Conservation (phyloP, 2,888 invertebrate species). For the Xylocampa areola region DNA sequence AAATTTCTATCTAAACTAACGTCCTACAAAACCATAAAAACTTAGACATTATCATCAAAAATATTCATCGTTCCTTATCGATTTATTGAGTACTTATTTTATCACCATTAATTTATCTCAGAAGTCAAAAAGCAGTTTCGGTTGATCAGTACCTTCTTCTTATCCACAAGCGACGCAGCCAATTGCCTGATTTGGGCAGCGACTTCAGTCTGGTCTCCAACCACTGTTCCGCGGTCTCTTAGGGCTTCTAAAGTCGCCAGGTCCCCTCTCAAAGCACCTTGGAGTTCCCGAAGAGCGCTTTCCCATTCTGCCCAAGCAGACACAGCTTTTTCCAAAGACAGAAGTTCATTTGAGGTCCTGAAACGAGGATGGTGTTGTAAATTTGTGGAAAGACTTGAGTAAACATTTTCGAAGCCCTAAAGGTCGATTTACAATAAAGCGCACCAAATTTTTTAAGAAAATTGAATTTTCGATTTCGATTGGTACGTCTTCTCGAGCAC, state of each 20-base stretch:
- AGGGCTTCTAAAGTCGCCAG: slow-evolving; percentile 80
- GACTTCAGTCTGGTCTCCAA: slow-evolving; percentile 90
- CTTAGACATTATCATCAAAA: too few species aligned
- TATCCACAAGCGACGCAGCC: slow-evolving; percentile 89
- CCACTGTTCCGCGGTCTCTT: slow-evolving; percentile 89
- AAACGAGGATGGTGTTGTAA: slow-evolving; percentile 52
- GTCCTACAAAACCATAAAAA: too few species aligned
- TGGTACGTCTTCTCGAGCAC: too few species aligned
- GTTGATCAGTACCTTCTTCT: slow-evolving; percentile 78
- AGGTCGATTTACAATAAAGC: too few species aligned
- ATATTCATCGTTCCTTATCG: too few species aligned
- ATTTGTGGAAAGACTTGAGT: neutral
- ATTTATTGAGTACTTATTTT: too few species aligned
- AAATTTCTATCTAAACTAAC: too few species aligned
- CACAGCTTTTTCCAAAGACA: slow-evolving; percentile 92
- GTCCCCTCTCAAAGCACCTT: slow-evolving; percentile 93
- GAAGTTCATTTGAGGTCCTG: slow-evolving; percentile 93
- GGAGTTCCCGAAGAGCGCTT: slow-evolving; percentile 93
- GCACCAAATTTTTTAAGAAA: too few species aligned
- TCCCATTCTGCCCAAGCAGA: slow-evolving; percentile 94
- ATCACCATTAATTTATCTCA: too few species aligned
- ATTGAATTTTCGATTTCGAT: too few species aligned
- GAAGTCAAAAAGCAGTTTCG: neutral
- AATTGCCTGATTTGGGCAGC: slow-evolving; percentile 89
- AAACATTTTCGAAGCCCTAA: neutral